phyloP scores from a whole-genome alignment of 2,797 vertebrate genomes.

The Martes flavigula region DNA sequence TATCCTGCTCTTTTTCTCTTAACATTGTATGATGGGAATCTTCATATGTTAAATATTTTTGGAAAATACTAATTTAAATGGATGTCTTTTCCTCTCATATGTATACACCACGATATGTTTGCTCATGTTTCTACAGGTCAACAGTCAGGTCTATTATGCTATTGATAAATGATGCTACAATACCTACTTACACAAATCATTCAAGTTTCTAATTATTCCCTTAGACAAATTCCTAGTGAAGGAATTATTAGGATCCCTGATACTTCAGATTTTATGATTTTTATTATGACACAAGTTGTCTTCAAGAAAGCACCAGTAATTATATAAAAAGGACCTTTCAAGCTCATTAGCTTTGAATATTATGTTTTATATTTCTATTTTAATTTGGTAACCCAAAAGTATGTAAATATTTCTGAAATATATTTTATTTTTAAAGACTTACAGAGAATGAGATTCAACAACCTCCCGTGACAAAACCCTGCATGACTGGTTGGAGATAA shows the following conservation, averaged over 20 bases:
- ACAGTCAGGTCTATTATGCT: not conserved
- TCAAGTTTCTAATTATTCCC: not conserved
- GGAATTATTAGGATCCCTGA: not conserved
- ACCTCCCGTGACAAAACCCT: not conserved
- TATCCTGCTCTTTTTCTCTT: not conserved
- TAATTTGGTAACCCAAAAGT: not conserved
- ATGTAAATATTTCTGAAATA: not conserved
- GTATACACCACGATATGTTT: not conserved
- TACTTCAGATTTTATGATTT: not conserved
- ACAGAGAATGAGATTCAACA: not conserved
- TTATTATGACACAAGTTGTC: not conserved
- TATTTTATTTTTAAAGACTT: not conserved
- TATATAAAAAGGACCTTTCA: not conserved
- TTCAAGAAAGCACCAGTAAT: not conserved
- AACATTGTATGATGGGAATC: not conserved
- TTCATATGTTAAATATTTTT: not conserved
- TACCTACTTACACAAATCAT: not conserved
- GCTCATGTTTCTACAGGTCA: not conserved
- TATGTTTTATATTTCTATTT: not conserved
- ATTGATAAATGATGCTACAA: not conserved
- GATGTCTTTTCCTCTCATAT: not conserved
- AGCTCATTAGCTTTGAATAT: not conserved
- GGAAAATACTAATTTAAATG: not conserved
- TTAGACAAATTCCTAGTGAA: not conserved
- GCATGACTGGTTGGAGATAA: not conserved